These are phyloP conservation scores for Cepaea hortensis DNA, from an alignment of 2,888 invertebrate genomes.

Conservation along the genomic window DNA sequence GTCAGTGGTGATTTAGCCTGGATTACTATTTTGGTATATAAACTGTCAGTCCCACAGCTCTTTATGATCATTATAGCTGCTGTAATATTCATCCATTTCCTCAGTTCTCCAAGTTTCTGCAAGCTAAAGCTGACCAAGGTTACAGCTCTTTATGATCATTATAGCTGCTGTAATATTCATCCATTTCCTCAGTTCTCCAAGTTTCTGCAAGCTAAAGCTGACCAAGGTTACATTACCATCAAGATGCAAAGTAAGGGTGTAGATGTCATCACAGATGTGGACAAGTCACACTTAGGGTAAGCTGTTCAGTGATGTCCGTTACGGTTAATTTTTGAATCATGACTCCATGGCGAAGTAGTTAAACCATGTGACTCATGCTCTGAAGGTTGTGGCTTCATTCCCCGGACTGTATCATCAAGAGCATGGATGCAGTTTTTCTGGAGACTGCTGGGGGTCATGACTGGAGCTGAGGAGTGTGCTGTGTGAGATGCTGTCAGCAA, in stretches of 20 bases:
- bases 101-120: slow-evolving; percentile 85
- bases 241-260: slow-evolving; percentile 84
- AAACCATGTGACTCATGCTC: too few relatives aligned
- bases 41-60: not conserved
- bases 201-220: slow-evolving; percentile 87
- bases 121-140: slow-evolving; percentile 84
- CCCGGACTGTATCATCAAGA: too few relatives aligned
- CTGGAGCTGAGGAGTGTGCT: too few relatives aligned
- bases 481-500: too few relatives aligned
- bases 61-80: not conserved
- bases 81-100: slow-evolving; percentile 12
- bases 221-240: slow-evolving; percentile 78
- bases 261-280: slow-evolving; percentile 84
- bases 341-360: too few relatives aligned
- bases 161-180: not conserved
- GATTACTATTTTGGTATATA: not conserved
- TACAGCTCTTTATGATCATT: not conserved
- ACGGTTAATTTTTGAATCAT: too few relatives aligned
- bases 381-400: too few relatives aligned
- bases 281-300: slow-evolving; percentile 75
- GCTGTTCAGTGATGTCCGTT: slow-evolving; percentile 34
- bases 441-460: too few relatives aligned
- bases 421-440: too few relatives aligned
- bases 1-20: not conserved
- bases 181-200: slow-evolving; percentile 80